These are phyloP conservation scores for Megalopta genalis DNA, from an alignment of 1,140 invertebrate species.

Conservation along the genomic window DNA sequence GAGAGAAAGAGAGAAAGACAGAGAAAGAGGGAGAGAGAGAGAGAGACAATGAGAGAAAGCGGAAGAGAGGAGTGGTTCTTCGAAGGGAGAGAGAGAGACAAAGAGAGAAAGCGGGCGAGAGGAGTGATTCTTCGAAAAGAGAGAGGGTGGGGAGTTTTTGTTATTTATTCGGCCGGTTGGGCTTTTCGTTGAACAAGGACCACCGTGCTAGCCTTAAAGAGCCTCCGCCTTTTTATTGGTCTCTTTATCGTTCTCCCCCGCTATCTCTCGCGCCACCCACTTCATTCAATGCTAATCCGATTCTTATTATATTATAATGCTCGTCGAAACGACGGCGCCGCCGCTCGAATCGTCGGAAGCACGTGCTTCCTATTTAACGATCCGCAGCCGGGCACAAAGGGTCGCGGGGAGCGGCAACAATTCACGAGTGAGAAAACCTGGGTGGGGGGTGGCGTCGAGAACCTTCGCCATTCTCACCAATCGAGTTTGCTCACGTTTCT, in stretches of 20 bases:
- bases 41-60: too few species aligned
- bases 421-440: neutral
- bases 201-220: slow-evolving; percentile 58
- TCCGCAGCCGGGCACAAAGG: slow-evolving; percentile 3
- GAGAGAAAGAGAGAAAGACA: too few species aligned
- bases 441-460: neutral
- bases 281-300: slow-evolving; percentile 81
- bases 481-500: too few species aligned
- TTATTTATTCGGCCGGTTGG: neutral
- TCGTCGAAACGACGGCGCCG: slow-evolving; percentile 69
- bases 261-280: slow-evolving; percentile 71
- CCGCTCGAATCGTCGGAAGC: slow-evolving; percentile 65
- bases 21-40: too few species aligned
- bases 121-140: neutral
- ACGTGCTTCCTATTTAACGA: slow-evolving; percentile 62
- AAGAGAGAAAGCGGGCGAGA: too few species aligned
- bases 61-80: too few species aligned
- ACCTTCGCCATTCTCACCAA: too few species aligned
- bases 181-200: slow-evolving; percentile 47
- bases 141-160: neutral
- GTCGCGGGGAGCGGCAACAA: neutral
- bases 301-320: slow-evolving; percentile 81
- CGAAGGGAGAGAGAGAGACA: too few species aligned
- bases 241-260: slow-evolving; percentile 69
- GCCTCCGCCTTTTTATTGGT: slow-evolving; percentile 62